These are phyloP conservation scores for Dryobotodes eremita DNA, from an alignment of 2,888 invertebrate genomes.

Conservation along the genomic window DNA sequence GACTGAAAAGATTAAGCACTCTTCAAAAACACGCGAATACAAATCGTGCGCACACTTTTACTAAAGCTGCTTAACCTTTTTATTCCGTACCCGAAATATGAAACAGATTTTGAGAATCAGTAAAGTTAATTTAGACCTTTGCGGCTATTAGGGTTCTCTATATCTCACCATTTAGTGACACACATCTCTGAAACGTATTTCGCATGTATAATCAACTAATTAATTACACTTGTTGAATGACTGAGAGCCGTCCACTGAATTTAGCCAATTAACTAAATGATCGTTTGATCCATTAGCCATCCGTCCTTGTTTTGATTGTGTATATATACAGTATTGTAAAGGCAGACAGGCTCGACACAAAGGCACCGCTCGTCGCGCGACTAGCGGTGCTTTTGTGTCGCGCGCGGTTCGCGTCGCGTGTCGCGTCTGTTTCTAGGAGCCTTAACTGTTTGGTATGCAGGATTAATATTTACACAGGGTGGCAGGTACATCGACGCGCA, in stretches of 20 bases:
- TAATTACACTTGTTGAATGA: constrained; percentile 66
- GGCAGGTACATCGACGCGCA: too few relatives aligned
- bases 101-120: constrained; percentile 6
- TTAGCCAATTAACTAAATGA: constrained; percentile 42
- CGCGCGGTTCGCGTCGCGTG: too few relatives aligned
- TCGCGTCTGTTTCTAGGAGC: too few relatives aligned
- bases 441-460: not conserved
- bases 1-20: not conserved
- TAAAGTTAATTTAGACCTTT: not conserved
- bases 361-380: too few relatives aligned
- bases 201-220: constrained; percentile 43
- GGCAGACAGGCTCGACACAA: too few relatives aligned
- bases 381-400: too few relatives aligned
- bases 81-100: not conserved
- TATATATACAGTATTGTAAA: not conserved
- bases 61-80: not conserved
- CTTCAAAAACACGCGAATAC: not conserved
- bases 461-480: not conserved
- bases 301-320: not conserved
- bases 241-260: constrained; percentile 37
- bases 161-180: not conserved
- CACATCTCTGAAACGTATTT: constrained; percentile 12
- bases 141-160: constrained; percentile 3
- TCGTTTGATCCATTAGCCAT: constrained; percentile 1
- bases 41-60: not conserved